Base-by-base conservation (phyloP, 2,113 vertebrate species). In the Sturnira hondurensis region DNA sequence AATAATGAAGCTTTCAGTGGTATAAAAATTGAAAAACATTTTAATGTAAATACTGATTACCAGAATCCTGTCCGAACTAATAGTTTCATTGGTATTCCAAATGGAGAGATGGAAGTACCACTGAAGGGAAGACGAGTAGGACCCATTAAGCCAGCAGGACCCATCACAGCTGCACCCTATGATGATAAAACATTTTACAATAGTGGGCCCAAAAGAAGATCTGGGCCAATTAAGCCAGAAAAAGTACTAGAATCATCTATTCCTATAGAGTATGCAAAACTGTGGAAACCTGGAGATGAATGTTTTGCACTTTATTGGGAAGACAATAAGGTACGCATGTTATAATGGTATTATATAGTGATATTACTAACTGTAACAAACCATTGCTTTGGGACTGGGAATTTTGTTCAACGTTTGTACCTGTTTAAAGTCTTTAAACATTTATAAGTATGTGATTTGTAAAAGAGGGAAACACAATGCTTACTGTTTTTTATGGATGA, bases 301-400 rank as follows among this genome's bases (percentile, higher is more conserved):
- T 99, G 99, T 97, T 98, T 99, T 98, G 99, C 99, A 87, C 99
- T 99, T 95, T 99, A 99, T 97, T 99, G 99, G 99, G 99, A 99
- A 97, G 99, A 99, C 97, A 99, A 99, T 97, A 99, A 99, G 99
- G 99, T 99, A 98, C 86, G 97, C 56, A 41, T 87, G 7, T 33
- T 80, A 2, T 45, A 70, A 85, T 61, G 47, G 19, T 77, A 80
- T 26, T 89, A 19, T 36, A 50, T 89, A 41, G 22, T 81, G 6
- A 36, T 68, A 24, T 54, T 85, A 81, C 15, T 87, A 50, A 96
- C 33, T 89, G 22, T 28, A 36, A 50, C 19, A 54, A 76, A 26
- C 28, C 31, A 47, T 78, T 47, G 74, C 71, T 50, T 96, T 82
- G 47, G 26, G 4, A 54, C 52, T 93, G 3, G 74, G 33, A 86